Base-by-base conservation (phyloP, 2,888 invertebrate genomes). In the Bombylius major region DNA sequence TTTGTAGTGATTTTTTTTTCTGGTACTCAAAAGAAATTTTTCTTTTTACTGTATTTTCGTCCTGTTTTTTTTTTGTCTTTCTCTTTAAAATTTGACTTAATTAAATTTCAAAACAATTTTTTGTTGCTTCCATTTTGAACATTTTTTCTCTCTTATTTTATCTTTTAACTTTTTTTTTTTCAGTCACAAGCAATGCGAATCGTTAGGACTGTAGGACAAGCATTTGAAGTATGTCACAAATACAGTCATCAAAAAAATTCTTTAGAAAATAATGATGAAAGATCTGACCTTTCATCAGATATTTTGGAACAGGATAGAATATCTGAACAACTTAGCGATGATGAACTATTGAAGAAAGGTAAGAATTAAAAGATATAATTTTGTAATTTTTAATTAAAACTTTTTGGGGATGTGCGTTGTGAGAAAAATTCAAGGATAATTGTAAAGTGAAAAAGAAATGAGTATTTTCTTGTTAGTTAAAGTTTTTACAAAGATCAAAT, bases 171-270 rank as follows among this genome's bases (percentile, higher is more conserved):
- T 60, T 56, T 53, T 61, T 64, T 62, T 60, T 76, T 77, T 13
- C 83, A 97, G 97, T 93, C 89, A 75, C 96, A 98, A 80, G 98
- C 98, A 42, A 96, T 98, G 94, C 83, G 91, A 65, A 92, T 99
- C 65, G 99, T 99, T 59, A 85, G 97, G 67, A 98, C 98, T 8
- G 93, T 99, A 64, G 98, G 98, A 50, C 98, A 99, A 77, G 98
- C 98, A 45, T 99, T 99, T 77, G 98, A 99, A 77, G 97, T 98
- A 73, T 98, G 97, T 81, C 97, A 98, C 82, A 95, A 96, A 78
- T 81, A 91, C 76, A 86, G 88, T 68, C 79, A 82, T 67, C 84
- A 82, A 67, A 74, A 74, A 69, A 72, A 73, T 71, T 72, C 73
- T 71, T 65, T 71, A 68, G 73, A 73, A 65, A 70, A 72, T 64